Conservation (phyloP, 2,113 vertebrate genomes). For the Dasyurus viverrinus region DNA sequence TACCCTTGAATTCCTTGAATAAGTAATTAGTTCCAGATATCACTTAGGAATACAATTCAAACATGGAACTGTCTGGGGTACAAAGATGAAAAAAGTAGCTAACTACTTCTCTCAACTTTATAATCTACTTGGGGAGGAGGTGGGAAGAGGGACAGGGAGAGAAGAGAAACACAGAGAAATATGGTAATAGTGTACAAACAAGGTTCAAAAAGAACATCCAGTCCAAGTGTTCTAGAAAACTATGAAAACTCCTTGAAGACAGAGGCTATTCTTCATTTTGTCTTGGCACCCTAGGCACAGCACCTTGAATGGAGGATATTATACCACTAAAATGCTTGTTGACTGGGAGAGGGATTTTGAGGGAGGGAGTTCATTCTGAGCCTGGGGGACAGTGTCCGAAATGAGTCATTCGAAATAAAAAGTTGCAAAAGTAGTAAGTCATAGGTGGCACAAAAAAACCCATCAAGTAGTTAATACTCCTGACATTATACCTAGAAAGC, state of each 20-base stretch:
- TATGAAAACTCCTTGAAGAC: neutral
- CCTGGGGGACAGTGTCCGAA: neutral
- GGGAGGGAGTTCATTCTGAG: slow-evolving; percentile 48
- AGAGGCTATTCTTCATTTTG: neutral
- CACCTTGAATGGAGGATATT: neutral
- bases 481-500: slow-evolving; percentile 1
- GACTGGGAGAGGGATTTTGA: neutral
- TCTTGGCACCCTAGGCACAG: neutral
- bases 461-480: neutral
- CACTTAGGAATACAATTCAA: neutral
- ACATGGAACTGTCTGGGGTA: neutral
- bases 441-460: neutral
- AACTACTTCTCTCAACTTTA: neutral
- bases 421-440: neutral
- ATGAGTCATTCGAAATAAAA: neutral
- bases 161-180: neutral
- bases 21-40: neutral
- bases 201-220: neutral
- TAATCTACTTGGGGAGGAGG: neutral
- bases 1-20: neutral
- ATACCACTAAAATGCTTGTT: neutral
- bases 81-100: neutral
- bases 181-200: neutral
- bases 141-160: neutral
- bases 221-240: neutral